Conservation (phyloP, 2,113 vertebrate species). For the Sisor rabdophorus region DNA sequence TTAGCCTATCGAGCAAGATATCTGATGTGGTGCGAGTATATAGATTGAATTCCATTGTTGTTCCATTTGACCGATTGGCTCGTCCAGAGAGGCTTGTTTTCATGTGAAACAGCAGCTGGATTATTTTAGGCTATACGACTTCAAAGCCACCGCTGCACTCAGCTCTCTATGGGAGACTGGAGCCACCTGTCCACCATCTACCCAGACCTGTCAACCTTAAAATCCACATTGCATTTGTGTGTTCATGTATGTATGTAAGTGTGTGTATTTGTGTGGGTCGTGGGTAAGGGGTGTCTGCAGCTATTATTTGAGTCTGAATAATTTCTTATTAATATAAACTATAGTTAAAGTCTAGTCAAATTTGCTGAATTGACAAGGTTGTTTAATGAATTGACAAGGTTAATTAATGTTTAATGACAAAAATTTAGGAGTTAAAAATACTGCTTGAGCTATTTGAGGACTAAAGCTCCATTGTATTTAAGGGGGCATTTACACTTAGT, state of each 20-base stretch:
- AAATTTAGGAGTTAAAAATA: conserved; percentile 33
- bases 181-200: conserved; percentile 62
- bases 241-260: conserved; percentile 34
- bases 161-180: conserved; percentile 52
- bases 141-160: conserved; percentile 54
- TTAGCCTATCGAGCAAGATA: conserved; percentile 38
- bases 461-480: conserved; percentile 6
- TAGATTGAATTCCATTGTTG: conserved; percentile 20
- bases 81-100: conserved; percentile 46
- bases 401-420: conserved; percentile 57
- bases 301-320: background rate
- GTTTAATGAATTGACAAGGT: too few species aligned
- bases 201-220: conserved; percentile 58
- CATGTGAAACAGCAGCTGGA: conserved; percentile 55
- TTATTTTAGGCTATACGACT: conserved; percentile 63
- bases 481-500: conserved; percentile 31
- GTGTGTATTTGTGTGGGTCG: conserved; percentile 25
- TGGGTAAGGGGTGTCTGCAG: conserved; percentile 33
- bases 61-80: conserved; percentile 19
- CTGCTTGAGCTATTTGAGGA: conserved; percentile 17
- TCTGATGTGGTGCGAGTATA: conserved; percentile 13
- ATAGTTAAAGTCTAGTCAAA: conserved; percentile 48
- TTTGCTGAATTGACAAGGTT: conserved; percentile 55
- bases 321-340: conserved; percentile 61
- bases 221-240: conserved; percentile 55